Evolutionary conservation across 2,888 invertebrate species (phyloP).

Genomic region (Epinotia nisella): DNA sequence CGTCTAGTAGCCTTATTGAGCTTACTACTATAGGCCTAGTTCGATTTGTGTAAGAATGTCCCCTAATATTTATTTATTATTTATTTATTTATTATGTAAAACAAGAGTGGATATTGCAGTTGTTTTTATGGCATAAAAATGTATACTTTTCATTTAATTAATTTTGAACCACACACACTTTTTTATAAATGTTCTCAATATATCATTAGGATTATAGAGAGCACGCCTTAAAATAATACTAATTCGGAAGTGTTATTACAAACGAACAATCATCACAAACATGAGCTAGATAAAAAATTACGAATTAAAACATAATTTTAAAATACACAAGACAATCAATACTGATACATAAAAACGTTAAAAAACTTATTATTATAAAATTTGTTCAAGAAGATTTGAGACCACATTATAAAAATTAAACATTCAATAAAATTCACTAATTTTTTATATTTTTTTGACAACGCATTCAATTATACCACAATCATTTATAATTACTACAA

Average conservation of each 20-base stretch:
- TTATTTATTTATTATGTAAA: no score
- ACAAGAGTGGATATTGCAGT: conserved; percentile 12
- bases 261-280: conserved; percentile 42
- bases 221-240: conserved; percentile 27
- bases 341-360: background rate
- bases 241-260: conserved; percentile 34
- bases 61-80: no score
- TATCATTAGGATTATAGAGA: conserved; percentile 19
- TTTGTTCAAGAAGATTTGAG: conserved; percentile 34
- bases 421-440: conserved; percentile 11
- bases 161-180: background rate
- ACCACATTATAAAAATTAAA: conserved; percentile 40
- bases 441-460: conserved; percentile 7
- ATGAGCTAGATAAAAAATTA: conserved; percentile 41
- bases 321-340: conserved; percentile 41
- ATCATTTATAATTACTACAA: conserved; percentile 12
- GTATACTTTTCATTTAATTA: background rate
- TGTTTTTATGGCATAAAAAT: background rate
- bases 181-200: background rate
- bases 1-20: no score
- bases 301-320: conserved; percentile 14
- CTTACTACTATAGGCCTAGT: no score
- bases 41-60: no score
- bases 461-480: conserved; percentile 2
- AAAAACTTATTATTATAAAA: conserved; percentile 2